Evolutionary conservation across 2,113 vertebrate species (phyloP), one percentile per base, ranked within the genome.

Genomic region (Sorex fumeus): DNA sequence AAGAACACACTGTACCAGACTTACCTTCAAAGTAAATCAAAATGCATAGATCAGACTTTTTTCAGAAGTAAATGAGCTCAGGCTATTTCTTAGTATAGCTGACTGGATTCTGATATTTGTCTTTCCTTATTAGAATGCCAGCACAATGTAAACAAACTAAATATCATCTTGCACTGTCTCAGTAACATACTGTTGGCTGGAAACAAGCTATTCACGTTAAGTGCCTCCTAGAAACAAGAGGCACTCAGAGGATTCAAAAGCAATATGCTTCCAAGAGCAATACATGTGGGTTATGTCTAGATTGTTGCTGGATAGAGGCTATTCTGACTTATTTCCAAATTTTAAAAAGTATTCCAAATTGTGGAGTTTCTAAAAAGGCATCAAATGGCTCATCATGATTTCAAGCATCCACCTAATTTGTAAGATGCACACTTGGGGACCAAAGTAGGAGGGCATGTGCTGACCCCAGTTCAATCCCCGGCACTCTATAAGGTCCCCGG

Each of bases 271-370:
- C 76, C 78, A 28, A 43, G 82, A 88, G 34, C 57, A 21, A 60
- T 70, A 40, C n/a, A 23, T 13, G 8, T 75, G 34, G 75, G 2
- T 30, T 86, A 53, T 69, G 36, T 15, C 32, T 66, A 11, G 19
- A 40, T n/a, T 43, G 87, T 62, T 64, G 36, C n/a, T 34, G 19
- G 40, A 88, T 28, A 82, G 43, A 82, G 43, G 8, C 2, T 18
- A 23, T 57, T 93, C 71, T 86, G 62, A 87, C 19, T 81, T 89
- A 84, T 36, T 87, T 89, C 66, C 34, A 90, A 75, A 53, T 90
- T 79, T 45, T 62, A 4, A 69, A 57, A 88, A 28, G n/a, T 76
- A 57, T 57, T 87, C 50, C 9, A 71, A 27, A 60, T 23, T 50
- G 12, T 79, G 9, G 8, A 13, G 9, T 15, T 21, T 32, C 23